Percentiles rank a stretch among this genome's conserved stretches.
Evolutionary conservation across 1,140 invertebrate genomes (phyloP).

Genomic region (Drosophila parvula): DNA sequence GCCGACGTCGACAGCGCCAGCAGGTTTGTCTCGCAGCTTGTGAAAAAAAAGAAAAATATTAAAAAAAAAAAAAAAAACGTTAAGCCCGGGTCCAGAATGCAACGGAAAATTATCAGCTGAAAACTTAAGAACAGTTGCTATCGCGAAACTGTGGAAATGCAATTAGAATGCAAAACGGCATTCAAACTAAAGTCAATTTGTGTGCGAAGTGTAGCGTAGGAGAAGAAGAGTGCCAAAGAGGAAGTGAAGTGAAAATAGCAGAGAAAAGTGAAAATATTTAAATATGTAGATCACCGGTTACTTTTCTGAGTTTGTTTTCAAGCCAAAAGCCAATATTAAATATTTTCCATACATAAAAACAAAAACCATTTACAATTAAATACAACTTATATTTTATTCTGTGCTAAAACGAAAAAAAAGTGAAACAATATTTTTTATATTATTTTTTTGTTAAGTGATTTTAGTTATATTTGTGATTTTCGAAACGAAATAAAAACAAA

Average conservation of each 20-base stretch:
- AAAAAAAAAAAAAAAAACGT: not conserved
- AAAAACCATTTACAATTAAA: not conserved
- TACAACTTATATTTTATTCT: no score
- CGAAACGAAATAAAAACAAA: not conserved
- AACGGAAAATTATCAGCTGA: not conserved
- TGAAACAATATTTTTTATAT: not conserved
- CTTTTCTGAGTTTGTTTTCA: not conserved
- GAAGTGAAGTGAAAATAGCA: not conserved
- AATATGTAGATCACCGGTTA: not conserved
- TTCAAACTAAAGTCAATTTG: slow-evolving; percentile 4
- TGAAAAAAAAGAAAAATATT: not conserved
- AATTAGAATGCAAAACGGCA: slow-evolving; percentile 2
- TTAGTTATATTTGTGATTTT: not conserved
- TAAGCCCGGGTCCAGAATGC: no score
- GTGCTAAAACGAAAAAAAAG: not conserved
- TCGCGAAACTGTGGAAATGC: slow-evolving; percentile 1
- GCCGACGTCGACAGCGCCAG: slow-evolving; percentile 20
- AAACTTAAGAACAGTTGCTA: slow-evolving; percentile 16
- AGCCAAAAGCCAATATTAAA: not conserved
- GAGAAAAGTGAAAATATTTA: not conserved
- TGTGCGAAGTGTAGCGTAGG: slow-evolving; percentile 6
- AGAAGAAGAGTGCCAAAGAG: slow-evolving; percentile 2
- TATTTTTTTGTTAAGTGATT: not conserved
- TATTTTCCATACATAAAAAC: not conserved
- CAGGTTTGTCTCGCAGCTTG: slow-evolving; percentile 48